phyloP scores from a whole-genome alignment of 2,797 vertebrate species.

The Propithecus perrieri region DNA sequence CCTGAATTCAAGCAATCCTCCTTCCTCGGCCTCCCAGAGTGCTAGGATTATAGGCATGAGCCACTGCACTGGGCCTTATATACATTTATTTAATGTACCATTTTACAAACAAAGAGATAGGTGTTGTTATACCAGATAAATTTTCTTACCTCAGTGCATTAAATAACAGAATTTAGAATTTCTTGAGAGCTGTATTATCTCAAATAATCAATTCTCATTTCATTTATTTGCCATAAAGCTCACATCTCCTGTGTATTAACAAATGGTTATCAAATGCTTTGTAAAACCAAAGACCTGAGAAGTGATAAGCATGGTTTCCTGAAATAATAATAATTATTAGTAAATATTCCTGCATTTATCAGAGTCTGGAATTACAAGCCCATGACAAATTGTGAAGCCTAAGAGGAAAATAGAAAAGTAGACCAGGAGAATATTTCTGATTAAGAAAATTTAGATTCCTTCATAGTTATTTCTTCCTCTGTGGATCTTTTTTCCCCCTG shows the following conservation, averaged over 20 bases:
- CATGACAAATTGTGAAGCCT: not conserved
- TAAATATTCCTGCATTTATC: constrained; percentile 12
- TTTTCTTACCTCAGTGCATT: constrained; percentile 30
- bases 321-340: constrained; percentile 34
- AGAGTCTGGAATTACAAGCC: constrained; percentile 31
- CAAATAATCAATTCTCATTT: constrained; percentile 4
- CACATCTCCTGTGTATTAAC: not conserved
- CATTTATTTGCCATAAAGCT: constrained; percentile 41
- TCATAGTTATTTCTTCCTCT: not conserved
- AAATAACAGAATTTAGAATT: constrained; percentile 57
- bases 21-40: not conserved
- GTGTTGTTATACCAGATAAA: not conserved
- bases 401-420: not conserved
- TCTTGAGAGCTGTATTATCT: not conserved
- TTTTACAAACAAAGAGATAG: constrained; percentile 39
- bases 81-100: constrained; percentile 17
- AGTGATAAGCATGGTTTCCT: constrained; percentile 28
- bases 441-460: not conserved
- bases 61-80: not conserved
- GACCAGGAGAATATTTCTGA: not conserved
- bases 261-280: constrained; percentile 37
- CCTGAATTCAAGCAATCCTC: not conserved
- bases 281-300: constrained; percentile 43
- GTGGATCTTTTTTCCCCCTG: not conserved
- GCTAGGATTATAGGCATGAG: not conserved